These are phyloP conservation scores for Poecilia wingei DNA, from an alignment of 2,797 vertebrate genomes.

Conservation along the genomic window DNA sequence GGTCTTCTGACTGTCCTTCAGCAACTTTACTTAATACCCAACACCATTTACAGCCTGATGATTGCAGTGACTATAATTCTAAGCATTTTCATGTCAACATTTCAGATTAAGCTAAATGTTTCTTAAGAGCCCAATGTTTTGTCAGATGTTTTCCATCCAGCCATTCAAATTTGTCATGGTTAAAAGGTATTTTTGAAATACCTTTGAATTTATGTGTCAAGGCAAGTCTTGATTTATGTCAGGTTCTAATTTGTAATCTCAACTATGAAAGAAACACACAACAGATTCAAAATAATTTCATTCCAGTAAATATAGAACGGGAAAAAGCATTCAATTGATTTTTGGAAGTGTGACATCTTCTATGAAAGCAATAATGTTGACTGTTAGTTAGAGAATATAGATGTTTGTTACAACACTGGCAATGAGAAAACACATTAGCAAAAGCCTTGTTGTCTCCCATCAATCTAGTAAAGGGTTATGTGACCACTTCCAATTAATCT, in stretches of 20 bases:
- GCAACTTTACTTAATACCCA: constrained; percentile 33
- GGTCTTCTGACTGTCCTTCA: constrained; percentile 29
- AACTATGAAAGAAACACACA: background rate
- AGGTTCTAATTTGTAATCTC: background rate
- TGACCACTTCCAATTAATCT: background rate
- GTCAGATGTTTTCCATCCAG: background rate
- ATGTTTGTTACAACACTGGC: background rate
- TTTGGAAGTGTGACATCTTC: background rate
- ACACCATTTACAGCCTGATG: constrained; percentile 7
- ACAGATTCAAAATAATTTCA: background rate
- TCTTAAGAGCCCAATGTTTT: background rate
- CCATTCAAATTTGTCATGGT: background rate
- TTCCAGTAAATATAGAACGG: background rate
- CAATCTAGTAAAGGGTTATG: background rate
- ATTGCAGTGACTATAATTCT: background rate
- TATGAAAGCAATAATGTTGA: background rate
- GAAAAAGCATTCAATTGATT: background rate
- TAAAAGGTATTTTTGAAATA: background rate
- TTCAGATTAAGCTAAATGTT: background rate
- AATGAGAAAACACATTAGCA: background rate
- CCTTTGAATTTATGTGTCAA: background rate
- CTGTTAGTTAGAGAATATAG: background rate
- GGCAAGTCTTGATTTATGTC: background rate
- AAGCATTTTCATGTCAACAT: constrained; percentile 5
- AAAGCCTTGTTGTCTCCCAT: background rate